Conservation (phyloP, 2,888 invertebrate genomes). For the Drosophila mettleri region DNA sequence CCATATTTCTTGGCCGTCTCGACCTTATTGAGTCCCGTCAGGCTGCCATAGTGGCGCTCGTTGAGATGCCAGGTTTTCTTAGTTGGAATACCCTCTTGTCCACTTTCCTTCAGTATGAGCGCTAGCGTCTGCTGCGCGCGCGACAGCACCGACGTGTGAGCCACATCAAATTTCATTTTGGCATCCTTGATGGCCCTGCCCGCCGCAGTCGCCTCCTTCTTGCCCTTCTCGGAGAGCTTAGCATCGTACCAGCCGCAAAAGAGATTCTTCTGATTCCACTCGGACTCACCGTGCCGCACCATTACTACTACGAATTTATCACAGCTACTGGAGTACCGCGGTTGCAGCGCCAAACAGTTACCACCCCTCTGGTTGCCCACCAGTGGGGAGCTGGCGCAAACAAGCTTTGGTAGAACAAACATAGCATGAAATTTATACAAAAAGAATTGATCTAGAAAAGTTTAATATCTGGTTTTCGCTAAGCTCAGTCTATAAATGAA, state of each 20-base stretch:
- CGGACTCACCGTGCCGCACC: slow-evolving; percentile 91
- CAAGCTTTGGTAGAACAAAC: slow-evolving; percentile 18
- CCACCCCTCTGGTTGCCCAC: too few relatives aligned
- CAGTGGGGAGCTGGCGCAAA: background rate
- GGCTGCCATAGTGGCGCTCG: slow-evolving; percentile 94
- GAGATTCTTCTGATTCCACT: slow-evolving; percentile 91
- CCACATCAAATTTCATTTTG: slow-evolving; percentile 91
- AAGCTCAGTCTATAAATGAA: background rate
- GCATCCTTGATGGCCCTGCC: slow-evolving; percentile 92
- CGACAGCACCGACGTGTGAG: slow-evolving; percentile 92
- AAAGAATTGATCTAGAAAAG: background rate
- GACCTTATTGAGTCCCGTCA: slow-evolving; percentile 94
- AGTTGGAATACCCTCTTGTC: slow-evolving; percentile 89
- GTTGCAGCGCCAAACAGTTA: background rate
- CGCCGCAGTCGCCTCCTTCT: slow-evolving; percentile 86
- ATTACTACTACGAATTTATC: slow-evolving; percentile 88
- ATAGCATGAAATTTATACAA: slow-evolving; percentile 12
- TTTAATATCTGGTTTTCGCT: background rate
- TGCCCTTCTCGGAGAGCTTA: slow-evolving; percentile 88
- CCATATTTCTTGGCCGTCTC: slow-evolving; percentile 95
- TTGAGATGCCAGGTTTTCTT: slow-evolving; percentile 93
- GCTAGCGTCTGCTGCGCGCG: slow-evolving; percentile 92
- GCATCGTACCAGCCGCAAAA: slow-evolving; percentile 92
- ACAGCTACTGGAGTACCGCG: background rate
- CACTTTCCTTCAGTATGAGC: slow-evolving; percentile 88